Conservation (phyloP, 2,888 invertebrate species). For the Atethmia centrago region DNA sequence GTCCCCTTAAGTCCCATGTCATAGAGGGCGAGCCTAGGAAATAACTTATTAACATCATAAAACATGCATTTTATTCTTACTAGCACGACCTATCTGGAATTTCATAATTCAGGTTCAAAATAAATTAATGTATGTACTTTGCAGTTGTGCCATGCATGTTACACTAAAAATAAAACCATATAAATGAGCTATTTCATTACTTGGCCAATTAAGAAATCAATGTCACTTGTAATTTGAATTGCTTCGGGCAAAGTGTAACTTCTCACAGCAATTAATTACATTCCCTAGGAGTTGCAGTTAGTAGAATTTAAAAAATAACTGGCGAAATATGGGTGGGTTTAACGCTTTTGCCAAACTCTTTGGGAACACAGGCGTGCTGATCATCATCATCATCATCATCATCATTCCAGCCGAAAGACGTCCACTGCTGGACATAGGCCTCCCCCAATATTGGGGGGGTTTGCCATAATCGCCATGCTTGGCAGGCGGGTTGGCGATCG, state of each 20-base stretch:
- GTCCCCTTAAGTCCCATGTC: too few species aligned
- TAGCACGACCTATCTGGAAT: background rate
- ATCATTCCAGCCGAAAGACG: too few species aligned
- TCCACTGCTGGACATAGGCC: too few species aligned
- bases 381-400: too few species aligned
- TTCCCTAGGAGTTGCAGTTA: background rate
- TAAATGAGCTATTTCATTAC: constrained; percentile 1
- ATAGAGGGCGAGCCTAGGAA: background rate
- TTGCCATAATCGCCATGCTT: too few species aligned
- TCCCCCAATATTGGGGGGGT: too few species aligned
- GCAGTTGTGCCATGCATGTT: background rate
- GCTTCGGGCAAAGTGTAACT: background rate
- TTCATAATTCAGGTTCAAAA: background rate
- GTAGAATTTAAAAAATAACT: too few species aligned
- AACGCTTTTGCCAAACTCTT: background rate
- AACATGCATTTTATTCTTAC: background rate
- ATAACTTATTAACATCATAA: constrained; percentile 2
- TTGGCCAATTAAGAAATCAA: constrained; percentile 23
- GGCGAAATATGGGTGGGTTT: background rate
- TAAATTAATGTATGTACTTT: background rate
- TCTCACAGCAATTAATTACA: background rate
- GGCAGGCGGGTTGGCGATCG: too few species aligned
- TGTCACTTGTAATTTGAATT: constrained; percentile 4
- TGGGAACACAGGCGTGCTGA: background rate
- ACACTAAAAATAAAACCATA: constrained; percentile 1